These are phyloP conservation scores for Drosophila nigrodunni DNA, from an alignment of 1,140 invertebrate genomes.

Conservation along the genomic window DNA sequence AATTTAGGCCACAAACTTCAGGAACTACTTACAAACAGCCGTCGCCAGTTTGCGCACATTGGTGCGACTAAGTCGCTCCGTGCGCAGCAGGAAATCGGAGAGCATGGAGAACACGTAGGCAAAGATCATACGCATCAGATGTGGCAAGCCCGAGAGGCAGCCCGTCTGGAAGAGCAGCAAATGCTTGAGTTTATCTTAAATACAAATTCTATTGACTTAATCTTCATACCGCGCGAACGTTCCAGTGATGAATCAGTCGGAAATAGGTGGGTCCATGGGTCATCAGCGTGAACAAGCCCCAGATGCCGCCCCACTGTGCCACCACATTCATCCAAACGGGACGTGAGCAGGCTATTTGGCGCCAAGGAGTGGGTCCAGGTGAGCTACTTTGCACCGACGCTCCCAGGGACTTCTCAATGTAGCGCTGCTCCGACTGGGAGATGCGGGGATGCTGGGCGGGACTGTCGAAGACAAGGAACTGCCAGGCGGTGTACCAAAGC, in stretches of 20 bases:
- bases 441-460: conserved; percentile 92
- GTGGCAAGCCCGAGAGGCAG: conserved; percentile 88
- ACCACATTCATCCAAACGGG: conserved; percentile 92
- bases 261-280: conserved; percentile 94
- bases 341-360: conserved; percentile 88
- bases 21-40: conserved; percentile 85
- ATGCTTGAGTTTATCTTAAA: neutral
- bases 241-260: conserved; percentile 92
- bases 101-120: conserved; percentile 87
- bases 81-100: conserved; percentile 87
- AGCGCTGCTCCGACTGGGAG: conserved; percentile 87
- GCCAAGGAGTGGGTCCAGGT: conserved; percentile 89
- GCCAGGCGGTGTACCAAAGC: conserved; percentile 89
- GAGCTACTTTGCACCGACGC: conserved; percentile 84
- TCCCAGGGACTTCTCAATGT: conserved; percentile 87
- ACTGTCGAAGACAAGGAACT: conserved; percentile 87
- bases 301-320: conserved; percentile 92
- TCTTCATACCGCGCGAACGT: conserved; percentile 89
- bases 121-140: conserved; percentile 88
- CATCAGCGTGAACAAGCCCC: conserved; percentile 94
- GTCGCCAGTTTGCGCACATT: conserved; percentile 88
- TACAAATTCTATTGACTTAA: neutral
- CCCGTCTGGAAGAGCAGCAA: conserved; percentile 86
- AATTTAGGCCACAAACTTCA: neutral
- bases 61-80: conserved; percentile 86